Conservation (phyloP, 2,888 invertebrate species). For the Isotomurus palustris region DNA sequence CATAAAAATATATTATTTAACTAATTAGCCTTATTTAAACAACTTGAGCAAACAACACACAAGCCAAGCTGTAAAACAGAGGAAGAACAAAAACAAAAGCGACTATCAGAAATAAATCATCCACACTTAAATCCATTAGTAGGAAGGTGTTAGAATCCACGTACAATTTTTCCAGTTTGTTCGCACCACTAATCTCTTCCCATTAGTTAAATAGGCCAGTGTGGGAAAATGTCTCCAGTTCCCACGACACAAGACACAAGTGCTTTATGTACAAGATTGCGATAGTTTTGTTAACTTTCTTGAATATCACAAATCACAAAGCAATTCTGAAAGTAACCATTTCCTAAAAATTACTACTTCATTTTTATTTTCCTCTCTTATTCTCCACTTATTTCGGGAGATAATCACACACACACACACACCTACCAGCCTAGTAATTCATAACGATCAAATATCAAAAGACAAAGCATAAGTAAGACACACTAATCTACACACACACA, state of each 20-base stretch:
- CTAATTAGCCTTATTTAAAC: too few species aligned
- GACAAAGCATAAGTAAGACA: too few species aligned
- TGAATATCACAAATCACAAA: conserved; percentile 1
- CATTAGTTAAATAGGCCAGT: conserved; percentile 1
- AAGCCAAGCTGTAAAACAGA: too few species aligned
- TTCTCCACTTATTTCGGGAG: not conserved
- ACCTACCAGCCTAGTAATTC: too few species aligned
- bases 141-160: not conserved
- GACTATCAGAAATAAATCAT: not conserved
- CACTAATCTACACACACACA: too few species aligned
- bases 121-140: not conserved
- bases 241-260: not conserved
- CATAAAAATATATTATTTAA: too few species aligned
- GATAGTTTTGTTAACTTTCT: too few species aligned
- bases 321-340: not conserved
- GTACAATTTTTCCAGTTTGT: not conserved
- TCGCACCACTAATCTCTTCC: not conserved
- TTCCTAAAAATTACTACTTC: not conserved
- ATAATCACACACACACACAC: too few species aligned
- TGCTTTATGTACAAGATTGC: too few species aligned
- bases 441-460: too few species aligned
- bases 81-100: too few species aligned
- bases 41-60: too few species aligned
- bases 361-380: not conserved
- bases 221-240: not conserved